These are phyloP conservation scores for Pyralis farinalis DNA, from an alignment of 2,888 invertebrate species.

Conservation along the genomic window DNA sequence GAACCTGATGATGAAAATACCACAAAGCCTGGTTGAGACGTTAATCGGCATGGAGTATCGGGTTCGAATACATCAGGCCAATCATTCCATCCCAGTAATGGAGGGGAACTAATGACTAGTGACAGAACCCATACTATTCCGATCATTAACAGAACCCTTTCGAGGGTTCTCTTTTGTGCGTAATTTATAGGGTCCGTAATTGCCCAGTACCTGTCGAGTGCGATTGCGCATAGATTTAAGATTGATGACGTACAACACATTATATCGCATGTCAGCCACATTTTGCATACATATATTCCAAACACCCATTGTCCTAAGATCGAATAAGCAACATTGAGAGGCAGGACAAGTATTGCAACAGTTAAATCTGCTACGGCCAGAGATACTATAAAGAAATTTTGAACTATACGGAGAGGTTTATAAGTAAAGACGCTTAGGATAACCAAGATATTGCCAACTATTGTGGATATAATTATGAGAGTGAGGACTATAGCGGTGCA, in stretches of 20 bases:
- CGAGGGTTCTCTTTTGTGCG: conserved; percentile 94
- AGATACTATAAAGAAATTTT: conserved; percentile 98
- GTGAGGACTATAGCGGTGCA: conserved; percentile 90
- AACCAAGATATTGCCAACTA: conserved; percentile 95
- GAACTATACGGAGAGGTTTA: conserved; percentile 94
- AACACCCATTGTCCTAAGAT: conserved; percentile 96
- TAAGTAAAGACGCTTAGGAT: conserved; percentile 98
- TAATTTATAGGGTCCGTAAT: conserved; percentile 97
- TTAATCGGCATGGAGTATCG: conserved; percentile 90
- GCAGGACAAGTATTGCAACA: conserved; percentile 94
- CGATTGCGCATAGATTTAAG: conserved; percentile 95
- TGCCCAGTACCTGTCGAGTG: conserved; percentile 96
- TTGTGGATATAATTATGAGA: conserved; percentile 92
- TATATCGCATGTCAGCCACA: conserved; percentile 98
- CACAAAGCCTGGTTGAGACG: conserved; percentile 93
- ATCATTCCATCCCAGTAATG: conserved; percentile 96
- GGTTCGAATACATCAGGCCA: conserved; percentile 93
- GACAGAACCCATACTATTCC: conserved; percentile 93
- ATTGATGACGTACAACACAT: conserved; percentile 98
- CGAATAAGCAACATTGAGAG: conserved; percentile 95
- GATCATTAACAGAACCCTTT: conserved; percentile 92
- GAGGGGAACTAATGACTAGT: conserved; percentile 93
- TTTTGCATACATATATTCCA: conserved; percentile 94
- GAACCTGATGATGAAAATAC: conserved; percentile 96
- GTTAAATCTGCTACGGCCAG: conserved; percentile 96